phyloP scores from a whole-genome alignment of 2,797 vertebrate genomes.

The Ptychadena robeensis region DNA sequence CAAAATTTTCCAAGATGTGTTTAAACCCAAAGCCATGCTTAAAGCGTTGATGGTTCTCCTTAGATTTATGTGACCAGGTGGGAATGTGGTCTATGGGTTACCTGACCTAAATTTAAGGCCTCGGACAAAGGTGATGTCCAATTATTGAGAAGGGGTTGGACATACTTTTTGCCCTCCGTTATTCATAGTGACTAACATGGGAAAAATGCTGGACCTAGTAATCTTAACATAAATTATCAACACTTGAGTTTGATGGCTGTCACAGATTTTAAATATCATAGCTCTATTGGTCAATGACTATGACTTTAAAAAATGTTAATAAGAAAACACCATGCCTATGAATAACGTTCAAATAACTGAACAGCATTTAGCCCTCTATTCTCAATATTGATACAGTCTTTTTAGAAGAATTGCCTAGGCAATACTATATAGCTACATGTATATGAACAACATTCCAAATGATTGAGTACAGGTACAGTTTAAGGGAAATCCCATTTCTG shows the following conservation, averaged over 20 bases:
- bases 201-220: conserved; percentile 19
- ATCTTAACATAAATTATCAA: neutral
- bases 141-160: conserved; percentile 5
- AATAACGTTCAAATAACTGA: too few relatives aligned
- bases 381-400: too few relatives aligned
- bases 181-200: conserved; percentile 9
- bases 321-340: too few relatives aligned
- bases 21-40: neutral
- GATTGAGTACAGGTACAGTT: too few relatives aligned
- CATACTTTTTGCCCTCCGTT: neutral
- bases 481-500: too few relatives aligned
- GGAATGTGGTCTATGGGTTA: neutral
- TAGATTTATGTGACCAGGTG: neutral
- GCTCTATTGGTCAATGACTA: too few relatives aligned
- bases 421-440: too few relatives aligned
- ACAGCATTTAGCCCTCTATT: too few relatives aligned
- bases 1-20: neutral
- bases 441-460: too few relatives aligned
- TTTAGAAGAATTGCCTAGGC: too few relatives aligned
- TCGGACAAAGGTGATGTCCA: conserved; percentile 10
- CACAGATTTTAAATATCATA: too few relatives aligned
- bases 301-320: too few relatives aligned
- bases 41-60: neutral
- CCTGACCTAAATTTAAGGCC: neutral
- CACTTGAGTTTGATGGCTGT: neutral